Base-by-base conservation (phyloP, 2,888 invertebrate genomes). In the Euclidia mi region DNA sequence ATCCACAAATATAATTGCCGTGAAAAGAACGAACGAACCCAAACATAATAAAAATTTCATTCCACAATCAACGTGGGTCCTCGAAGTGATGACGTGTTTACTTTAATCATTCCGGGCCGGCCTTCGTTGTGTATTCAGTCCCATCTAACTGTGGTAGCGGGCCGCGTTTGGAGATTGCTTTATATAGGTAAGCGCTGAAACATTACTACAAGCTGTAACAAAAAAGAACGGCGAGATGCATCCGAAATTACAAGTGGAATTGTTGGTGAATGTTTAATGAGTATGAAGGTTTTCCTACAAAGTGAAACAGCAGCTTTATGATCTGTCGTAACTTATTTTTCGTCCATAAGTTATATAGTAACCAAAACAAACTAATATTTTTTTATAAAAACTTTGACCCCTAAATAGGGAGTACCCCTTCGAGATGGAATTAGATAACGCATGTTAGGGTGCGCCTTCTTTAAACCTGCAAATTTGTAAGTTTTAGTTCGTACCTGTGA, bases 61-160 rank as follows among this genome's bases (percentile, higher is more conserved):
- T 65, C 60, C 62, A 78, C 82, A 82, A 80, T 81, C 79, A 79
- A 73, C 72, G 60, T 46, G 32, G 50, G 56, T 67, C 71, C 70
- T 63, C 61, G 63, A 66, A 63, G 72, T 63, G 74, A 76, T 71
- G 71, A 65, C 65, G 62, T 81, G 78, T 81, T 84, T 81, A 79
- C 78, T 81, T 81, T 76, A 81, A 80, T 79, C 71, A 81, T 81
- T 79, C 71, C 61, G 59, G 71, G 66, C 49, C 58, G 66, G 62
- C 72, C 68, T 72, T 79, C 71, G 69, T 81, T 79, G 73, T 77
- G 62, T 81, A 79, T 82, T 79, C 76, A 76, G 71, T 73, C 71
- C 71, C 45, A 59, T 63, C 60, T 70, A 71, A 48, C 55, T 40
- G 58, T 45, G 49, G 47, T 56, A 50, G 38, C 60, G 62, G 57